Base-by-base conservation (phyloP, 2,113 vertebrate genomes). In the Platysternon megacephalum region DNA sequence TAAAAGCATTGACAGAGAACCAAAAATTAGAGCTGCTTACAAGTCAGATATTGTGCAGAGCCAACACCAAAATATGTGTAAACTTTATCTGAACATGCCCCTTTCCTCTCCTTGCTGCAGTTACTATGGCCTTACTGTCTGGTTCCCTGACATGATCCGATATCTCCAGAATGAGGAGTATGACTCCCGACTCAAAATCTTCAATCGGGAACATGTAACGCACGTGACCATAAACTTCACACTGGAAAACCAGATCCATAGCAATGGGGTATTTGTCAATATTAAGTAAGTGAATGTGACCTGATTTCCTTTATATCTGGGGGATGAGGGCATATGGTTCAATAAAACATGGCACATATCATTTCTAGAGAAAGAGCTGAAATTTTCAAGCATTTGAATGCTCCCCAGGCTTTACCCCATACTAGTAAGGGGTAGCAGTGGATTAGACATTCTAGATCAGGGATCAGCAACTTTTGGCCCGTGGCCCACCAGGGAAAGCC, bases 111-210 rank as follows among this genome's bases (percentile, higher is more conserved):
- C 84, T 84, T 89, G 2, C 79, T 83, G 0, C 96, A 99, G 99
- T 96, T 99, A 99, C 97, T 99, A 99, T 3, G 99, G 99, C 28
- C 98, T 99, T 92, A 99, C 98, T 1, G 99, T 99, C 65, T 99
- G 99, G 99, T 99, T 99, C 95, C 99, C 99, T 8, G 99, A 99
- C 85, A 99, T 99, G 99, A 99, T 99, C 93, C 99, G 99, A 5
- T 99, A 99, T 95, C 98, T 99, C 96, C 99, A 99, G 98, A 99
- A 99, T 2, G 99, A 99, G 92, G 99, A 99, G 0, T 99, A 99
- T 9, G 98, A 99, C 91, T 98, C 98, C 52, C 99, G 98, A 83
- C 98, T 99, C 56, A 98, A 98, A 95, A 95, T 98, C 10, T 99
- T 99, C 91, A 97, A 99, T 6, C 95, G 98, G 8, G 99, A 99